Conservation (phyloP, 2,113 vertebrate genomes). For the Prinia subflava region DNA sequence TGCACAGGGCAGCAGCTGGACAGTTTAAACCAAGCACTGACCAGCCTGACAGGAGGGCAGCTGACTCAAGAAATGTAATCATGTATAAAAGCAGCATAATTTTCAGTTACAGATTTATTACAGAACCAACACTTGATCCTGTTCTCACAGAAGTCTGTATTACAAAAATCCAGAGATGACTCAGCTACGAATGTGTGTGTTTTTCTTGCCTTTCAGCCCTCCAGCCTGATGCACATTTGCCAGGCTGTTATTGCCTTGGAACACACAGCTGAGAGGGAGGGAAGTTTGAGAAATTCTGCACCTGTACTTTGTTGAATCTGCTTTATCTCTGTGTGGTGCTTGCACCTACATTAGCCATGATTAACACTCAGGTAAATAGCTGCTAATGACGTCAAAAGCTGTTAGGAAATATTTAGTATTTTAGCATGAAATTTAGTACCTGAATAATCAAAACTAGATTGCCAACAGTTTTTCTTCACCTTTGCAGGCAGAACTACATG, state of each 20-base stretch:
- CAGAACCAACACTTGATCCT: background rate
- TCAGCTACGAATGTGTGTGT: background rate
- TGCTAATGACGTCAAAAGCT: background rate
- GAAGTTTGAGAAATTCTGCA: background rate
- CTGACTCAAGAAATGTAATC: background rate
- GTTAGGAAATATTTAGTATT: background rate
- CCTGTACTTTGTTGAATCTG: background rate
- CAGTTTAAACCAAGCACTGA: background rate
- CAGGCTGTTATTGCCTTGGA: background rate
- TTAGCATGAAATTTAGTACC: background rate
- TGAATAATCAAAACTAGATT: background rate
- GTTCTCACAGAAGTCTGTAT: background rate
- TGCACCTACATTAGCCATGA: background rate
- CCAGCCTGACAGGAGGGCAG: background rate
- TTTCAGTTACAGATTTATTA: background rate
- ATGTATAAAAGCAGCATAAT: background rate
- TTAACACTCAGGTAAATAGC: background rate
- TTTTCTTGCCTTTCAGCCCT: background rate
- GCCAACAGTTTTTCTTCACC: background rate
- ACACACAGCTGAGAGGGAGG: background rate
- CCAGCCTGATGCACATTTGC: background rate
- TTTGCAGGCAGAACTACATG: background rate
- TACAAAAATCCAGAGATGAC: background rate
- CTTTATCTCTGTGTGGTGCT: background rate
- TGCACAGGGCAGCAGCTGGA: background rate